Base-by-base conservation (phyloP, 2,797 vertebrate species). In the Sebastes diploproa region DNA sequence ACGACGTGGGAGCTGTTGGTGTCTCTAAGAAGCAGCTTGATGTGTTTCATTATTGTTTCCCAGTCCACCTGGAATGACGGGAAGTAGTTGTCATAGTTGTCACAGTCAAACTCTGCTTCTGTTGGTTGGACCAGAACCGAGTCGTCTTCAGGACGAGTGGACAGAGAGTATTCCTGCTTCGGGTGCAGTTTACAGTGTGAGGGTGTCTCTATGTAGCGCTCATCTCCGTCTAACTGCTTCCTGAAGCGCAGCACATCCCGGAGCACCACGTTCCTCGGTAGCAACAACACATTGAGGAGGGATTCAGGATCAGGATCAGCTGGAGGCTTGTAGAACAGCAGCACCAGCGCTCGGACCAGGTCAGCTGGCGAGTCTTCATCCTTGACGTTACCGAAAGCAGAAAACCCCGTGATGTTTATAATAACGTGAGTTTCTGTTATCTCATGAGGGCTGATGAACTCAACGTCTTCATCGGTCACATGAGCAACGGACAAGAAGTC, bases 271-370 rank as follows among this genome's bases (percentile, higher is more conserved):
- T 82, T 77, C 8, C 8, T 46, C 4, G 75, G 75, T 1, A 82
- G 58, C 63, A 80, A 1, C 63, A 89, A 27, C 42, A 90, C 81
- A 25, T 63, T 86, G 54, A 89, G 46, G 20, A 68, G 2, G 18
- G 46, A 75, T 13, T 2, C 5, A 0, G 1, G 22, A 14, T 71
- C 64, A 2, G 64, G 34, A 38, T 79, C 60, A n/a, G 2, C 5
- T 0, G 66, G 67, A 1, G 70, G 79, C 4, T 13, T 68, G 78
- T 77, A 83, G 84, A 86, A 89, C 11, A 86, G 68, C 85, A 89
- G 79, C 29, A 83, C 77, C 82, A 85, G 50, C 0, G 85, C 85
- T 42, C 6, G 55, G 72, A 86, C 70, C 25, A 23, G 82, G 22
- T 4, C 77, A 4, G 64, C 25, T 4, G 74, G 70, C 0, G 77